Conservation (phyloP, 2,797 vertebrate species). For the Rhadinocentrus ornatus region DNA sequence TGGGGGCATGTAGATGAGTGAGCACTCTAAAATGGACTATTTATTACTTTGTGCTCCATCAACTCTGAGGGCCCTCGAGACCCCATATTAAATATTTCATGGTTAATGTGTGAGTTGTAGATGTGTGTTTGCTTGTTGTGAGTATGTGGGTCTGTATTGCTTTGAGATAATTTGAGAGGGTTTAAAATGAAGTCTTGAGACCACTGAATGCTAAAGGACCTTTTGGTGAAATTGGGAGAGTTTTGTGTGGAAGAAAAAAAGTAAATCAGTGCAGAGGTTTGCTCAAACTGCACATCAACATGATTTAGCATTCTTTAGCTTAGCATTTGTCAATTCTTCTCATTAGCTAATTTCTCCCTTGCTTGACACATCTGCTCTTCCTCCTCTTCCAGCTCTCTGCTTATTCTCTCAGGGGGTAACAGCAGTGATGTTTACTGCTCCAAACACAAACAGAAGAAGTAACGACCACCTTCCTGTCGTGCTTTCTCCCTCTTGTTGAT, state of each 20-base stretch:
- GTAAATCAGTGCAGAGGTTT: background rate
- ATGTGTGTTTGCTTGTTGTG: background rate
- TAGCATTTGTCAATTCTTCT: conserved; percentile 19
- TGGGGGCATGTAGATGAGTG: conserved; percentile 21
- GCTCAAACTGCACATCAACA: background rate
- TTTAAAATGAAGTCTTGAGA: conserved; percentile 6
- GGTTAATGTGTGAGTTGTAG: conserved; percentile 14
- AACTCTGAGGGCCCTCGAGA: conserved; percentile 20
- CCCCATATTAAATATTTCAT: conserved; percentile 53
- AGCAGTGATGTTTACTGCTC: background rate
- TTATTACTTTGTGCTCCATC: conserved; percentile 53
- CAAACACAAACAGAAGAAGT: conserved; percentile 10
- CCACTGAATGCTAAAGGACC: background rate
- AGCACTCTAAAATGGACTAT: conserved; percentile 52
- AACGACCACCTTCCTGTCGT: conserved; percentile 9
- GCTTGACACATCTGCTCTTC: conserved; percentile 8
- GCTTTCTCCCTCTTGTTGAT: conserved; percentile 3
- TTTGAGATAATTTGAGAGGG: conserved; percentile 20
- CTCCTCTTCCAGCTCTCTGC: background rate
- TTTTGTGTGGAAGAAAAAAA: too few species aligned
- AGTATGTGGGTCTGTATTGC: conserved; percentile 4
- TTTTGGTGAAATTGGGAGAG: background rate
- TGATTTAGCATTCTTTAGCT: background rate
- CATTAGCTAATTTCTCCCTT: conserved; percentile 31
- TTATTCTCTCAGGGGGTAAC: background rate